Evolutionary conservation across 2,888 invertebrate species (phyloP), one percentile per base, ranked within the genome.

Genomic region (Macrophya alboannulata): DNA sequence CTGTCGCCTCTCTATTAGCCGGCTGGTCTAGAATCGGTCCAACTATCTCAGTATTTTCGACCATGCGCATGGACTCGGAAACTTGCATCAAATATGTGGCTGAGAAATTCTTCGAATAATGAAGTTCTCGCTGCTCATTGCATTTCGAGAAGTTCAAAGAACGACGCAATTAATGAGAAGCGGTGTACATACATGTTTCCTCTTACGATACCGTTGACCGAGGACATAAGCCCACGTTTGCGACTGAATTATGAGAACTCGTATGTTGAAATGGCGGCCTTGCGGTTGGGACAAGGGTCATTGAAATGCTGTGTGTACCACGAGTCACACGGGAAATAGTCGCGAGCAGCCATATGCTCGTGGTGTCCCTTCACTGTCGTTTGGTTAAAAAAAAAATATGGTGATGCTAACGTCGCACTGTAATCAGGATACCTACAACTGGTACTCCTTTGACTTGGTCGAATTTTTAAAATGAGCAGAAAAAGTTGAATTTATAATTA

Each of bases 271-370:
- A 68, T 68, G 17, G 37, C 68, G 68, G 68, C 68, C 68, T 68
- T 68, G 68, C 17, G 15, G 68, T 68, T 37, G 21, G 43, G 45
- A 74, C 74, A 74, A 45, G 45, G 74, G 10, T 74, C 45, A 74
- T 74, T 74, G 43, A 74, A 45, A 74, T 21, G 21, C 17, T 25
- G 45, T 74, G 21, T 74, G 45, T n/a, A 74, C 17, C 71, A 71
- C 37, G 68, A 68, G 37, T 68, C 31, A 68, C 68, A 31, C 68
- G 68, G 37, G 68, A 17, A 37, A 68, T 68, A 68, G 37, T 12
- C 12, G 21, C 21, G 72, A 74, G 43, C 21, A 21, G 1, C 15
- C 17, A 15, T 25, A 17, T 37, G 17, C 37, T 68, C 37, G 17
- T 37, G 62, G 6, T 37, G 62, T 68, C 6, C 25, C 37, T 68